phyloP scores from a whole-genome alignment of 2,888 invertebrate species.

The Furcula furcula region DNA sequence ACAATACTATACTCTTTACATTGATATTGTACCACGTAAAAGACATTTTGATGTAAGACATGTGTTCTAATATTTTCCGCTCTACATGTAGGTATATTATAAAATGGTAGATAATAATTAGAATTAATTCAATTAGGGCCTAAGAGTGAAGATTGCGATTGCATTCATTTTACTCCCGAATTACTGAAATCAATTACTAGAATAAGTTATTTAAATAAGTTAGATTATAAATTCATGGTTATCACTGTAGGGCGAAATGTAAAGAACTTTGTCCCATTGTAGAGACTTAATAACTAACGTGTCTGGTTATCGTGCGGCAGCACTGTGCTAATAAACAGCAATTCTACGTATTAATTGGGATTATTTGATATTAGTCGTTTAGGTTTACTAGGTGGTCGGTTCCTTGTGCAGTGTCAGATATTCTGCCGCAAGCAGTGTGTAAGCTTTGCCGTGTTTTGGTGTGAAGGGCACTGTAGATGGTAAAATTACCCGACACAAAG shows the following conservation, averaged over 20 bases:
- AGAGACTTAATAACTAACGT: too few relatives aligned
- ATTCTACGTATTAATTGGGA: too few relatives aligned
- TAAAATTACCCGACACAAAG: too few relatives aligned
- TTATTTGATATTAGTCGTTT: too few relatives aligned
- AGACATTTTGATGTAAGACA: slow-evolving; percentile 25
- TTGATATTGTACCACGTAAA: slow-evolving; percentile 16
- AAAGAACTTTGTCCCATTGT: not conserved
- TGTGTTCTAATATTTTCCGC: slow-evolving; percentile 25
- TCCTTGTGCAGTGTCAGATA: too few relatives aligned
- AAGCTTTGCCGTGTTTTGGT: too few relatives aligned
- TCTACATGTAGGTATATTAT: not conserved
- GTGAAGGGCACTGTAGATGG: too few relatives aligned
- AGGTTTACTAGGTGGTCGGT: too few relatives aligned
- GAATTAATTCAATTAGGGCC: slow-evolving; percentile 16
- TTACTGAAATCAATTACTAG: slow-evolving; percentile 33
- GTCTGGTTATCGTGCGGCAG: too few relatives aligned
- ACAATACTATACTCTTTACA: slow-evolving; percentile 19
- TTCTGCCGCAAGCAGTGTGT: too few relatives aligned
- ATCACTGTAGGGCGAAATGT: not conserved
- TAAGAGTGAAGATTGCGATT: slow-evolving; percentile 11
- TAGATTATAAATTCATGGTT: not conserved
- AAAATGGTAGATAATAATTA: slow-evolving; percentile 6
- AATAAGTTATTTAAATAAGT: slow-evolving; percentile 6
- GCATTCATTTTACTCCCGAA: slow-evolving; percentile 29
- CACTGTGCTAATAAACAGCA: too few relatives aligned